phyloP scores from a whole-genome alignment of 2,797 vertebrate genomes.

The Pipistrellus kuhlii region DNA sequence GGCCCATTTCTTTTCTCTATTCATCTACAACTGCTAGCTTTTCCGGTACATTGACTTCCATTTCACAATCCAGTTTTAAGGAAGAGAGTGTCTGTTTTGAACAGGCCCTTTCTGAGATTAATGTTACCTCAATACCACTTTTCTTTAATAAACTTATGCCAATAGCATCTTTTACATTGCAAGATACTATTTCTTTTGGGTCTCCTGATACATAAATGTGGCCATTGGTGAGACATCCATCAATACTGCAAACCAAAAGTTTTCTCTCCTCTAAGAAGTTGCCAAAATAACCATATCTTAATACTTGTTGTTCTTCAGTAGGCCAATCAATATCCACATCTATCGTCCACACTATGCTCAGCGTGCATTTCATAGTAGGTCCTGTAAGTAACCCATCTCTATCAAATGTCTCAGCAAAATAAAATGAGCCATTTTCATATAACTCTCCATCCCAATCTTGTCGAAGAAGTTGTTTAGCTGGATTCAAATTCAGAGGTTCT shows the following conservation, averaged over 20 bases:
- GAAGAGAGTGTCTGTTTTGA: constrained; percentile 84
- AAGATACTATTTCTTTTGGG: constrained; percentile 91
- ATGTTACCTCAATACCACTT: constrained; percentile 89
- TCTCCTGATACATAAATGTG: constrained; percentile 89
- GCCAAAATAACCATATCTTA: constrained; percentile 96
- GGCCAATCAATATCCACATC: constrained; percentile 99
- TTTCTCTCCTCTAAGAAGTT: constrained; percentile 89
- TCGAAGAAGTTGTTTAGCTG: constrained; percentile 90
- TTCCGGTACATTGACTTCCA: constrained; percentile 83
- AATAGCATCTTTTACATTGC: constrained; percentile 89
- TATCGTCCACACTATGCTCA: constrained; percentile 95
- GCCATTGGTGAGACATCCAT: constrained; percentile 93
- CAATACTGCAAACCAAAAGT: constrained; percentile 93
- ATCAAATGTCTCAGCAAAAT: constrained; percentile 91
- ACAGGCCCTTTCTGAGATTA: constrained; percentile 89
- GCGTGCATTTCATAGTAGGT: constrained; percentile 96
- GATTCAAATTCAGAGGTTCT: constrained; percentile 91
- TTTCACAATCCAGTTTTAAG: constrained; percentile 87
- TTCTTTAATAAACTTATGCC: constrained; percentile 90
- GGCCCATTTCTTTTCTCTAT: constrained; percentile 84
- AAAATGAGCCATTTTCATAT: constrained; percentile 96
- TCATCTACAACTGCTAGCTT: constrained; percentile 86
- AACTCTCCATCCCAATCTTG: constrained; percentile 98
- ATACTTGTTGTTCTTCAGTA: constrained; percentile 96
- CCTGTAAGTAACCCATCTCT: constrained; percentile 91